Evolutionary conservation across 2,113 vertebrate species (phyloP), one percentile per base, ranked within the genome.

Genomic region (Suncus etruscus): DNA sequence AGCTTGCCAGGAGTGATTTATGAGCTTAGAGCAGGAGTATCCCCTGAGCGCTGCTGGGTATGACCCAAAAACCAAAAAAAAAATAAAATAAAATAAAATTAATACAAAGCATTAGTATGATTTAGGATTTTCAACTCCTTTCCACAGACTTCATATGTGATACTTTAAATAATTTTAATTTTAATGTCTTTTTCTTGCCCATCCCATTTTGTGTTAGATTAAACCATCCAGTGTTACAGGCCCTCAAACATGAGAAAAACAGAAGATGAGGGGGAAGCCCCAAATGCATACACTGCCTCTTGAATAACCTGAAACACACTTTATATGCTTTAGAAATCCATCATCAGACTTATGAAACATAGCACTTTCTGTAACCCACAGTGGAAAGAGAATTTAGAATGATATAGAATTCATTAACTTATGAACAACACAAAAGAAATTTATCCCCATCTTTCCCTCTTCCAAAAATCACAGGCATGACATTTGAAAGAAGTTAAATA

Each of bases 401-500:
- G 65, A 69, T 25, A 50, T 27, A 11, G 3, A 72, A 72, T 51
- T 73, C 39, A 69, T 25, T 4, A 66, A 58, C 47, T 51, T 14
- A 24, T 29, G 29, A 94, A 68, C 79, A 31, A 6, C 1, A 15
- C 78, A 50, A 65, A 79, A 80, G 61, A 83, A 48, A 39, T 51
- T 63, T 65, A 50, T 16, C 5, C 39, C 63, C 32, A 25, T 61
- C 29, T 61, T 77, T 25, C 63, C 11, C 29, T 83, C 66, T 68
- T 89, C 58, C 72, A 66, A 69, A 86, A 87, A 77, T 54, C 76
- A 91, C 15, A 61, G 92, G 31, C 20, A 45, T 9, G 25, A 8
- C 47, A 66, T 69, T 76, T 92, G 88, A 82, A 31, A 32, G 48
- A 84, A 79, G 73, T 90, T 81, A 78, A 84, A 89, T 63, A 54